Conservation (phyloP, 2,888 invertebrate species). For the Dastarcus helophoroides region DNA sequence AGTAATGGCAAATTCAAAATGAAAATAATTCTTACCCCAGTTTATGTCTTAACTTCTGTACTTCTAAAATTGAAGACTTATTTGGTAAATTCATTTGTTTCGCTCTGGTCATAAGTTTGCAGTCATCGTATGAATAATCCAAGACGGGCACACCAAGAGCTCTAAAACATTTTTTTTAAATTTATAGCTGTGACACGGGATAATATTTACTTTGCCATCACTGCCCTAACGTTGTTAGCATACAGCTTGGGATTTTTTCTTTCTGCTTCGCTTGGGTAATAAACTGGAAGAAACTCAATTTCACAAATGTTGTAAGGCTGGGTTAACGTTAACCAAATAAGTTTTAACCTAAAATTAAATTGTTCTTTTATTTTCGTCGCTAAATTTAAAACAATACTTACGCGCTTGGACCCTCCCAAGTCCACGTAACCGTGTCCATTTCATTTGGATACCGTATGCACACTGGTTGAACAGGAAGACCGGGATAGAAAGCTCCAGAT, state of each 20-base stretch:
- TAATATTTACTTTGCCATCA: slow-evolving; percentile 76
- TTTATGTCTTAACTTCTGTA: slow-evolving; percentile 62
- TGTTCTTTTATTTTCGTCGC: slow-evolving; percentile 1
- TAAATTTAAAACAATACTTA: slow-evolving; percentile 50
- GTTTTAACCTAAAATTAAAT: slow-evolving; percentile 50
- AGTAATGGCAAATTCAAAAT: slow-evolving; percentile 6
- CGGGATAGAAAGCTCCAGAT: slow-evolving; percentile 89
- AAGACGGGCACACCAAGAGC: slow-evolving; percentile 75
- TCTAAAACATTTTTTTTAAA: slow-evolving; percentile 50
- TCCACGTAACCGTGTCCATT: slow-evolving; percentile 83
- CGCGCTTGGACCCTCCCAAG: slow-evolving; percentile 92
- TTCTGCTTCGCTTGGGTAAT: slow-evolving; percentile 78
- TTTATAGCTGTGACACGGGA: background rate
- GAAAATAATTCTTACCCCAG: slow-evolving; percentile 50
- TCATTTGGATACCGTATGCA: slow-evolving; percentile 84
- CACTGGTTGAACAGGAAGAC: slow-evolving; percentile 91
- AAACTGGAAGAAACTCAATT: slow-evolving; percentile 87
- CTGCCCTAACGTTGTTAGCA: slow-evolving; percentile 77
- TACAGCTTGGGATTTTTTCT: slow-evolving; percentile 76
- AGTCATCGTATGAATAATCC: slow-evolving; percentile 89
- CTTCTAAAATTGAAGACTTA: slow-evolving; percentile 63
- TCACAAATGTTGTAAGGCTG: slow-evolving; percentile 81
- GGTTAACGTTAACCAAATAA: slow-evolving; percentile 80
- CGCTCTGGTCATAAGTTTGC: slow-evolving; percentile 73
- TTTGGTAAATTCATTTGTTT: slow-evolving; percentile 70